Base-by-base conservation (phyloP, 2,113 vertebrate species). In the Ageneiosus marmoratus region DNA sequence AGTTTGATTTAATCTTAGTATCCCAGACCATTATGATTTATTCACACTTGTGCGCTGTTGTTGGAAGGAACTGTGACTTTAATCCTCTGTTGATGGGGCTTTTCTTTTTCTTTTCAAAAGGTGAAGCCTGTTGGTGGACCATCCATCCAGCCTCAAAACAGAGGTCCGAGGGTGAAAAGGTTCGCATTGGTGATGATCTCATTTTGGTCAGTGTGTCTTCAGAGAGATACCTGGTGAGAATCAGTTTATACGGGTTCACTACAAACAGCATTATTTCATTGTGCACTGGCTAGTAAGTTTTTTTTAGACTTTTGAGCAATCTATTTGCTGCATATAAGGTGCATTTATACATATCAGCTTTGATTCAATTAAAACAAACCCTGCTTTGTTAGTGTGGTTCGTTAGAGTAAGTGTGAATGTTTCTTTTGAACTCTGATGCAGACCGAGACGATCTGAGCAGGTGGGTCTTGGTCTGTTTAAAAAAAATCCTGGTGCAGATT, bases 91-190 rank as follows among this genome's bases (percentile, higher is more conserved):
- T 50, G 2, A 37, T 10, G 8, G 20, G 16, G 16, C 10, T 67
- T n/a, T 70, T 18, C 29, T 34, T n/a, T 32, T 79, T 77, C 34
- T 4, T 85, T 22, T 44, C 76, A 10, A 86, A 73, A 99, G 97
- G 97, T 88, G 97, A 99, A 88, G 93, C 97, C 60, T 98, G 97
- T 88, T 99, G 97, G 97, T 99, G 97, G 97, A 99, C 97, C 55
- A 99, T 98, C 89, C 97, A 98, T 82, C 97, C 97, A 48, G 96
- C 97, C 58, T 99, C 97, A 79, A 99, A 99, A 89, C 97, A 98
- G 91, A 96, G 97, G 58, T 99, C 97, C 0, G 97, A 98, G 89
- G 97, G 97, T 91, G 97, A 99, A 91, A 99, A 99, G 75, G 97
- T 99, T 81, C 94, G 97, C 77, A 99, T 99, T 79, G 97, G 97